A percentile compares a stretch with the other conserved stretches of the same genome.
These are phyloP conservation scores for Heptranchias perlo DNA, from an alignment of 2,113 vertebrate genomes.

Conservation along the genomic window DNA sequence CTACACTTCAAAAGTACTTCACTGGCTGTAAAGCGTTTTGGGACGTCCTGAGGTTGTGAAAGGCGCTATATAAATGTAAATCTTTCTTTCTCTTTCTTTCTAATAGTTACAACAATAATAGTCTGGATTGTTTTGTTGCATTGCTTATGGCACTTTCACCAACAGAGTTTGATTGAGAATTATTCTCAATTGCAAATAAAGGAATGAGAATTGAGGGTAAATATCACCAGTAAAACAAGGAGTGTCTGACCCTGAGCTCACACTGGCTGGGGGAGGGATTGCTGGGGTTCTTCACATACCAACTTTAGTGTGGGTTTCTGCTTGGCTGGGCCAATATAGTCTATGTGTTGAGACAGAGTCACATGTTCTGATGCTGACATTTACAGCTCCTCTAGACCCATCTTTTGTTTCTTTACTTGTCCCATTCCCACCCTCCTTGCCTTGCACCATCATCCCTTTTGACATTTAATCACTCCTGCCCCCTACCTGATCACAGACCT, in stretches of 20 bases:
- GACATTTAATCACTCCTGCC: too few relatives aligned
- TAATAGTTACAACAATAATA: not conserved
- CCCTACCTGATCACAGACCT: too few relatives aligned
- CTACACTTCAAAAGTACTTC: not conserved
- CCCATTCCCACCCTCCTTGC: too few relatives aligned
- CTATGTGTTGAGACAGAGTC: too few relatives aligned
- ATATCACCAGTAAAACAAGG: not conserved
- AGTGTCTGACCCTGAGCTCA: not conserved
- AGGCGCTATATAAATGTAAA: not conserved
- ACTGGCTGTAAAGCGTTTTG: not conserved
- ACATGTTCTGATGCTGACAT: too few relatives aligned
- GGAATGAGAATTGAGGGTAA: not conserved
- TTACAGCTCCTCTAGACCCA: too few relatives aligned
- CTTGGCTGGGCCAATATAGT: too few relatives aligned
- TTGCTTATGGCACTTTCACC: not conserved
- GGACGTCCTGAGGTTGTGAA: not conserved
- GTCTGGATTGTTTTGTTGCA: not conserved
- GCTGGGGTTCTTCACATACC: not conserved
- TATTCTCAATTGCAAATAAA: not conserved
- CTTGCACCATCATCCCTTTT: too few relatives aligned
- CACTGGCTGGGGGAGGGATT: not conserved
- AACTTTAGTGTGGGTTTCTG: too few relatives aligned
- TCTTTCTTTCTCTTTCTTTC: not conserved
- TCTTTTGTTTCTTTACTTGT: too few relatives aligned
- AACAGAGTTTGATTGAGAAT: not conserved